Conservation (phyloP, 2,888 invertebrate genomes). For the Exocentrus adspersus region DNA sequence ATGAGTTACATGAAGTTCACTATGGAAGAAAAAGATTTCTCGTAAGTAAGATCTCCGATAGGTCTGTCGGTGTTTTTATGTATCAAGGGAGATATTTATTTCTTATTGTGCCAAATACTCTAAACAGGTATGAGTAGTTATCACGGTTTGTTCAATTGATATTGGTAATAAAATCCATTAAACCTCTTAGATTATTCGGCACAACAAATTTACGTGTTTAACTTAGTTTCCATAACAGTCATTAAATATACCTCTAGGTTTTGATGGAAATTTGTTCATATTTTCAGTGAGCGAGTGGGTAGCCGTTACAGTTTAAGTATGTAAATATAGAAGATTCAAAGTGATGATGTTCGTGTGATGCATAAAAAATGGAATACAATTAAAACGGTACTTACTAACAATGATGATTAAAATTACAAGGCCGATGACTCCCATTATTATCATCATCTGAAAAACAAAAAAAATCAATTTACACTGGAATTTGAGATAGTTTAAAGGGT, state of each 20-base stretch:
- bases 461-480: background rate
- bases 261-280: background rate
- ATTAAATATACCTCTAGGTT: background rate
- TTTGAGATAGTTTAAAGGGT: too few relatives aligned
- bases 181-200: background rate
- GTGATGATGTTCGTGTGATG: constrained; percentile 2
- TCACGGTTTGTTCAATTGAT: too few relatives aligned
- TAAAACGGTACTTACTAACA: constrained; percentile 73
- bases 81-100: constrained; percentile 7
- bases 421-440: constrained; percentile 88
- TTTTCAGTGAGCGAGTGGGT: background rate
- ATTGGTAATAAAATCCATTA: too few relatives aligned
- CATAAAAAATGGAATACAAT: constrained; percentile 29
- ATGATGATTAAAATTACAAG: constrained; percentile 83
- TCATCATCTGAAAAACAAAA: constrained; percentile 75
- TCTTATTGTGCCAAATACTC: background rate
- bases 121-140: background rate
- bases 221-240: background rate
- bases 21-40: constrained; percentile 55
- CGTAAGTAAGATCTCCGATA: constrained; percentile 27
- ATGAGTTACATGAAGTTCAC: constrained; percentile 64
- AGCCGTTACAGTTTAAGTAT: background rate
- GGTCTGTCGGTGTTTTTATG: constrained; percentile 5
- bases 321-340: background rate
- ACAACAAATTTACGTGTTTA: background rate